Evolutionary conservation across 2,797 vertebrate genomes (phyloP), one percentile per base, ranked within the genome.

Genomic region (Gallinago solitaria): DNA sequence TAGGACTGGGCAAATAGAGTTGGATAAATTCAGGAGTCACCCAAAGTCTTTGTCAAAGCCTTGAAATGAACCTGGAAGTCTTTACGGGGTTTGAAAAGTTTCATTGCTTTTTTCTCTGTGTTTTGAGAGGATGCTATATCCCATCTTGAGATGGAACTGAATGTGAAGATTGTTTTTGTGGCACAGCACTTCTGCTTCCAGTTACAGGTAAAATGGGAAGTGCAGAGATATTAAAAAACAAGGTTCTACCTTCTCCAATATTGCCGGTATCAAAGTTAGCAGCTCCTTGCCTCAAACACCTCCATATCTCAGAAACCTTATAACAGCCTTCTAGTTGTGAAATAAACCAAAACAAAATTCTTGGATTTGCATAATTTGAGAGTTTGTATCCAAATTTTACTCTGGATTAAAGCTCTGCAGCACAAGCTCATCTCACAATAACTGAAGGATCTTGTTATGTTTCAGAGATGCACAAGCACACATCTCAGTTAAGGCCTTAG

Each of bases 21-120:
- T 86, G 86, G 63, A 86, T 86, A 84, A 96, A 92, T 93, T 76
- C 75, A 86, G 74, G 91, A 93, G 32, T 90, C 89, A 92, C 93
- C 94, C 65, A 48, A 93, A 92, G 37, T 84, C 77, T 43, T 71
- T 65, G 45, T 94, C 27, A 75, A 95, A 91, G 35, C 63, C 80
- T 93, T 83, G 68, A 94, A 57, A 77, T 61, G 74, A 92, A 81
- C 60, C 64, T 69, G 53, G 50, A 92, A 82, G 51, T 60, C 75
- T 91, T 78, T 16, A 70, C 11, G 9, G 3, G 8, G 5, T 19
- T 80, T n/a, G 69, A 87, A 93, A 25, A 2, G 3, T 71, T 83
- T 71, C 20, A 27, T 32, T 59, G 60, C 33, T 11, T 59, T 91
- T 92, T 79, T 4, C 15, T 56, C 16, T 48, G 12, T 80, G 14